Evolutionary conservation across 1,140 invertebrate genomes (phyloP), one percentile per base, ranked within the genome.

Genomic region (Drepana arcuata): DNA sequence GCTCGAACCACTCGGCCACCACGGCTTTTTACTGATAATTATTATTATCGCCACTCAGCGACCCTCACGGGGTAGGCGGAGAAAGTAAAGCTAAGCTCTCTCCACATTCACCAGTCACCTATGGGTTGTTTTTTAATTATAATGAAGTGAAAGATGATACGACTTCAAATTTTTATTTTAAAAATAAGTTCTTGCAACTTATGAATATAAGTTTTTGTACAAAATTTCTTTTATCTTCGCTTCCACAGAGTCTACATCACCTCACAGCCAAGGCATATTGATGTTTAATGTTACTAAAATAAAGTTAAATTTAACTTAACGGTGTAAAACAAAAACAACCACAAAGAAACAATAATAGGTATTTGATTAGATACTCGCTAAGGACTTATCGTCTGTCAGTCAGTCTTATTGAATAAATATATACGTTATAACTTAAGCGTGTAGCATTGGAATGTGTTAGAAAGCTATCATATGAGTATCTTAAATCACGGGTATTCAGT

Each of bases 221-320:
- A 62, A 59, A 65, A 59, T 45, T 48, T 32, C 48, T 33, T 40
- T 34, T 44, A 30, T 50, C 37, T 41, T 37, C 41, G 43, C 34
- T 21, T 38, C 48, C 48, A 35, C 50, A 29, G 41, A 56, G 40
- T 56, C 46, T 57, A 43, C 46, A 52, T 41, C 49, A 41, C 53
- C 53, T 70, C 69, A 73, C 69, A 73, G 69, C 66, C 69, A 68
- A 48, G 42, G 43, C 52, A 41, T n/a, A n/a, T n/a, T n/a, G n/a
- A n/a, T 4, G 18, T 5, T 9, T 21, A 21, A 9, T 5, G 18
- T 21, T 21, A 21, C 9, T 21, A 21, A 9, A 21, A 4, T 21
- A 9, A 4, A 4, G 4, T 21, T 21, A 9, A 4, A 21, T 21
- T 21, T 5, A 21, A 21, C 18, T 21, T 5, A 21, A 21, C 4